Percentiles rank a stretch among this genome's conserved stretches.
Evolutionary conservation across 2,888 invertebrate genomes (phyloP).

Genomic region (Sinhomidia bicolor): DNA sequence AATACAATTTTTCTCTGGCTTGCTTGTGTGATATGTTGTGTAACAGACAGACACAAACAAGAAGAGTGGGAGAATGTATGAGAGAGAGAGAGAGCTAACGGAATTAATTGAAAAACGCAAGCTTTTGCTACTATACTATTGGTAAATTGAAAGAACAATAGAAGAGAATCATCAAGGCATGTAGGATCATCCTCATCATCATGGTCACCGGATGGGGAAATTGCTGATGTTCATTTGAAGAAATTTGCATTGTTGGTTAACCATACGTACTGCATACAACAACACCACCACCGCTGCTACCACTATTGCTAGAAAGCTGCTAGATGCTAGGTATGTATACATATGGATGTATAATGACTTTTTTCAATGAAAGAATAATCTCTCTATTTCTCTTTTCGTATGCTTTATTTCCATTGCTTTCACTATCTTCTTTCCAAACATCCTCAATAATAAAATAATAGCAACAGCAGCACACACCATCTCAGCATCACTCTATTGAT

Average conservation of each 20-base stretch:
- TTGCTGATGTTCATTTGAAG: neutral
- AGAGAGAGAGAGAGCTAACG: neutral
- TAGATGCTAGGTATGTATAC: too few relatives aligned
- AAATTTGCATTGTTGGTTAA: too few relatives aligned
- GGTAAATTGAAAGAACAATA: neutral
- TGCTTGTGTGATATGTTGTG: too few relatives aligned
- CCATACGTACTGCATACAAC: too few relatives aligned
- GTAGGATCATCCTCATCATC: neutral
- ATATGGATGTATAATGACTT: too few relatives aligned
- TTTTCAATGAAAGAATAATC: conserved; percentile 5
- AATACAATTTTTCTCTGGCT: too few relatives aligned
- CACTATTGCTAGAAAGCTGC: neutral
- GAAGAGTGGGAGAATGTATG: neutral
- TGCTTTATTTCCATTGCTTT: neutral
- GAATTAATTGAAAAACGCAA: neutral
- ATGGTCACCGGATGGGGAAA: neutral
- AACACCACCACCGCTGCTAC: neutral
- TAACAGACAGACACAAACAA: neutral
- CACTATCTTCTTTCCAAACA: neutral
- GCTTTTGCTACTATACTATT: neutral
- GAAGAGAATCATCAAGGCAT: neutral
- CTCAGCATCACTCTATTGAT: neutral
- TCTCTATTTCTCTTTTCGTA: neutral
- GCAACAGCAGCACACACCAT: neutral
- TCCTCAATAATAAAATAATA: neutral